Evolutionary conservation across 2,888 invertebrate genomes (phyloP), one percentile per base, ranked within the genome.

Genomic region (Caenorhabditis auriculariae): DNA sequence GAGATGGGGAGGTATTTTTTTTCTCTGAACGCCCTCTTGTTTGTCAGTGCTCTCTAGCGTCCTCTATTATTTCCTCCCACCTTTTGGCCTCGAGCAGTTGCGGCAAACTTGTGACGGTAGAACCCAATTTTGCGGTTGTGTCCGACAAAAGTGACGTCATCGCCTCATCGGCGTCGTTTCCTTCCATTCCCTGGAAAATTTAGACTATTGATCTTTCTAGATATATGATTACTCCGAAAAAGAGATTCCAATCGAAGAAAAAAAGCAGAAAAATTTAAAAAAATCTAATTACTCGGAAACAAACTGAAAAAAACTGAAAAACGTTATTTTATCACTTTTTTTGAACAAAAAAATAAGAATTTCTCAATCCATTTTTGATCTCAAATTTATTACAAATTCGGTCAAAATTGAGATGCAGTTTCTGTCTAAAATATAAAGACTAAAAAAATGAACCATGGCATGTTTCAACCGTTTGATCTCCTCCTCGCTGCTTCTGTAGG

Each of bases 31-130:
- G n/a, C n/a, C n/a, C n/a, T n/a, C n/a, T n/a, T n/a, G n/a, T n/a
- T n/a, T n/a, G n/a, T n/a, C n/a, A n/a, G n/a, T n/a, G n/a, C n/a
- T n/a, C n/a, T n/a, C n/a, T n/a, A n/a, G 35, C 19, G 12, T n/a
- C 19, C 19, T 17, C 15, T 17, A 41, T 15, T n/a, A 38, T 24
- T 19, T 19, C n/a, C n/a, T n/a, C n/a, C n/a, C 12, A 55, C 50
- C 94, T 87, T 83, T 99, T 98, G 86, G 91, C 93, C 83, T 96
- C 96, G 83, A 98, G 87, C 26, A 99, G 86, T 81, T 95, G 94
- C 0, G 98, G 98, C 75, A 99, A 85, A 0, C 93, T 94, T 83
- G 83, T 76, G 7, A 98, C 93, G 23, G 96, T 95, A 60, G 89
- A 91, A 0, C 95, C 95, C 23, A 98, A 87, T 71, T 90, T 88